phyloP scores from a whole-genome alignment of 1,140 invertebrate species.

The Caenorhabditis remanei region DNA sequence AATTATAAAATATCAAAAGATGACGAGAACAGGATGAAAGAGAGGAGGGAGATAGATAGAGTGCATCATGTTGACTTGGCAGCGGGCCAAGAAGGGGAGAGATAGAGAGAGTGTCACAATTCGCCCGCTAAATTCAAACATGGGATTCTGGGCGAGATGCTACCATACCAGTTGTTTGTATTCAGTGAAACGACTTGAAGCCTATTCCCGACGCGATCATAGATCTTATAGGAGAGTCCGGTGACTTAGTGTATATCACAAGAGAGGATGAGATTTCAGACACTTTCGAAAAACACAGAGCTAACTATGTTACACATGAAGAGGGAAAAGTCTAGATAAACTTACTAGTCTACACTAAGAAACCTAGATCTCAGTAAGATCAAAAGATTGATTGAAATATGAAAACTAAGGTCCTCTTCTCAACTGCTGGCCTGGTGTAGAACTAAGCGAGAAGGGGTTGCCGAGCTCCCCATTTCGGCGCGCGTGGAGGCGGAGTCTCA shows the following conservation, averaged over 20 bases:
- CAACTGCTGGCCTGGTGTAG: slow-evolving; percentile 31
- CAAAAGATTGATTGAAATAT: slow-evolving; percentile 5
- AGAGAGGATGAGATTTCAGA: neutral
- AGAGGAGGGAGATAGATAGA: neutral
- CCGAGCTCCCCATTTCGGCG: slow-evolving; percentile 55
- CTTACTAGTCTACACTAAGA: neutral
- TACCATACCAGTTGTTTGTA: slow-evolving; percentile 29
- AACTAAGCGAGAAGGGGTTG: slow-evolving; percentile 53
- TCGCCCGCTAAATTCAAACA: slow-evolving; percentile 57
- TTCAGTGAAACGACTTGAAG: neutral
- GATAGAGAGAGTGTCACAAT: slow-evolving; percentile 43
- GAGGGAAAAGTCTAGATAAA: neutral
- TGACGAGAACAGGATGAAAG: neutral
- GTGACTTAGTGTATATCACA: neutral
- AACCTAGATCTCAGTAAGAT: neutral
- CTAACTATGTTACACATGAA: neutral
- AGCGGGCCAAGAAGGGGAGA: slow-evolving; percentile 23
- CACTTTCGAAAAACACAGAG: neutral
- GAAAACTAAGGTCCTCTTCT: slow-evolving; percentile 36
- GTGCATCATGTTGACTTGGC: slow-evolving; percentile 42
- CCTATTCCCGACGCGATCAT: neutral
- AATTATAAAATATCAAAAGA: neutral
- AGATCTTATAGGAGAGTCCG: neutral
- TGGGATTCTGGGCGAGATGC: neutral
- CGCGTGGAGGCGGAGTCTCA: slow-evolving; percentile 53